Conservation (phyloP, 2,113 vertebrate genomes). For the Pelodiscus sinensis region DNA sequence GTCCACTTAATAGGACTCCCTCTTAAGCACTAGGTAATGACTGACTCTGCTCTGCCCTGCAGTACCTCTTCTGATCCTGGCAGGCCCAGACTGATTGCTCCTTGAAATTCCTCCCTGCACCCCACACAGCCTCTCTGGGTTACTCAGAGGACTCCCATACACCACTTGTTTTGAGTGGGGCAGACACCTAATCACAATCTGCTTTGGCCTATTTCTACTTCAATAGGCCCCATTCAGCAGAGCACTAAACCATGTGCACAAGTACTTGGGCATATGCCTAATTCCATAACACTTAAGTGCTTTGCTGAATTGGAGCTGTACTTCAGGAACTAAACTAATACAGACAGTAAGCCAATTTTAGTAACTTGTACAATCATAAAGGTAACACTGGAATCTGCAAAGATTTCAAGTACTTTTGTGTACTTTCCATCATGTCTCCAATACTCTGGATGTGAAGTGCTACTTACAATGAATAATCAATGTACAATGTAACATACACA, state of each 20-base stretch:
- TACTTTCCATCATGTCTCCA: conserved; percentile 12
- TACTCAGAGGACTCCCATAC: too few relatives aligned
- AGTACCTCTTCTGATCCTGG: too few relatives aligned
- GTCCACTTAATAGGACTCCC: too few relatives aligned
- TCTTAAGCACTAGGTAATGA: too few relatives aligned
- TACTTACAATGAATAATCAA: conserved; percentile 46
- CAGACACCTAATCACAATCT: too few relatives aligned
- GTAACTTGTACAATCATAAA: conserved; percentile 47
- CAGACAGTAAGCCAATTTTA: background rate
- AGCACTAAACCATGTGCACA: background rate
- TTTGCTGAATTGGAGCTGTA: background rate
- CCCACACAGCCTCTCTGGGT: too few relatives aligned
- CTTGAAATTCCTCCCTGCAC: too few relatives aligned
- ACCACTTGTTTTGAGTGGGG: too few relatives aligned
- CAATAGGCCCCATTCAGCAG: background rate
- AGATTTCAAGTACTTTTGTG: conserved; percentile 8
- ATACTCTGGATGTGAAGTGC: conserved; percentile 33
- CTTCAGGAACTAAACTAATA: background rate
- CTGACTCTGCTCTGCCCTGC: too few relatives aligned
- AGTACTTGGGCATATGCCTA: background rate
- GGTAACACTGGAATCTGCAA: conserved; percentile 38
- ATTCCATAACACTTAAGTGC: background rate
- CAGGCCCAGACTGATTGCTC: too few relatives aligned
- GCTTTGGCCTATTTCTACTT: background rate
- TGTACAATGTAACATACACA: conserved; percentile 23